Base-by-base conservation (phyloP, 2,113 vertebrate species). In the Thunnus maccoyii region DNA sequence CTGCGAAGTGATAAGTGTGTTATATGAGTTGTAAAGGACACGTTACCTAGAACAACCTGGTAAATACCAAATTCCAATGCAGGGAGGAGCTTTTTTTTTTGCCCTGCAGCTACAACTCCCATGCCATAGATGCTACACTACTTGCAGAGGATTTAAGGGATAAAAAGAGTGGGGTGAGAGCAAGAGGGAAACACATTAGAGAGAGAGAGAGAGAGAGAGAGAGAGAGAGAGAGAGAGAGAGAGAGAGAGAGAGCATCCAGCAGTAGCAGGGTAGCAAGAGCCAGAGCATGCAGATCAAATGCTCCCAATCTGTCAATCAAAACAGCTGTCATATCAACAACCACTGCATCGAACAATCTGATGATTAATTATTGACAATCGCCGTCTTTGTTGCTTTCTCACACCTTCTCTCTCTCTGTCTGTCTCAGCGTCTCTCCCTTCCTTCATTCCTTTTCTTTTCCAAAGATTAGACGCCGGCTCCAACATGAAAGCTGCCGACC, bases 301-400 rank as follows among this genome's bases (percentile, higher is more conserved):
- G 93, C 86, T 92, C 93, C 82, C 89, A 77, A 95, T 94, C 84
- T 92, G 93, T 93, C 94, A 92, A 81, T 95, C 94, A 94, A 86
- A 92, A 87, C 79, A 84, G 83, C 83, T 78, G 89, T 90, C 89
- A 82, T 74, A 83, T 83, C 88, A 78, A 71, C 86, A 82, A 74
- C 62, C 82, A 16, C 78, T 27, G 76, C 89, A 83, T 72, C 51
- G 73, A 90, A 91, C 86, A 93, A 93, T 85, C 80, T 70, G 70
- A 88, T 80, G 84, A 93, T 95, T 92, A 95, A 95, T 94, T 93
- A 94, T 93, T 94, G 91, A 95, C 86, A 84, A 88, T 44, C 75
- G 86, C 82, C n/a, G 60, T 90, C 92, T 94, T 91, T 93, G 90
- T 89, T 90, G 84, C 78, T 61, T 85, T 86, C 82, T 86, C 78